A percentile compares a stretch with the other conserved stretches of the same genome.
Evolutionary conservation across 2,888 invertebrate species (phyloP).

Genomic region (Gymnoscelis rufifasciata): DNA sequence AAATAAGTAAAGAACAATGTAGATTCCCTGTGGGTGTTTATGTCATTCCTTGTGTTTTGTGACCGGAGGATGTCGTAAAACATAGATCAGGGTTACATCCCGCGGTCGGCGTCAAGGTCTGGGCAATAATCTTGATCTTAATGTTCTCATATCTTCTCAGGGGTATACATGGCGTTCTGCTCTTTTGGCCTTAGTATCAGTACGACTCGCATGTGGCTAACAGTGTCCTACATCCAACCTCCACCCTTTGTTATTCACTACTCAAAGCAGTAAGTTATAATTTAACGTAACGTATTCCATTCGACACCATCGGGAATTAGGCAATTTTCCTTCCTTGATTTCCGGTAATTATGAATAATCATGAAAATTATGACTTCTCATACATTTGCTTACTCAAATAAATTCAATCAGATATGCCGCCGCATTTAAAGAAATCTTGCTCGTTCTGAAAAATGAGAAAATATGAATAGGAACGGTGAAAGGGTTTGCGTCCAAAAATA

Average conservation of each 20-base stretch:
- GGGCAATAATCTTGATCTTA: slow-evolving; percentile 21
- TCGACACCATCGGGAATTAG: too few relatives aligned
- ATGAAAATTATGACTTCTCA: too few relatives aligned
- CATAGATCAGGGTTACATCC: slow-evolving; percentile 36
- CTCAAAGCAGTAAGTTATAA: too few relatives aligned
- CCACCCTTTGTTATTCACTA: too few relatives aligned
- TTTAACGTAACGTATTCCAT: too few relatives aligned
- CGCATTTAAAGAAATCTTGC: neutral
- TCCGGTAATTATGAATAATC: too few relatives aligned
- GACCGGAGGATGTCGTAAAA: slow-evolving; percentile 40
- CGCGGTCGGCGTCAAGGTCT: slow-evolving; percentile 33
- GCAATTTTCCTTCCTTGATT: too few relatives aligned
- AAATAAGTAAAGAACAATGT: slow-evolving; percentile 13
- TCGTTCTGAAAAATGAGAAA: slow-evolving; percentile 1
- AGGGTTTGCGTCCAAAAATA: slow-evolving; percentile 35
- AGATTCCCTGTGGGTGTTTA: slow-evolving; percentile 8
- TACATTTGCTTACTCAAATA: neutral
- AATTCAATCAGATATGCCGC: slow-evolving; percentile 2
- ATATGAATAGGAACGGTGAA: slow-evolving; percentile 27
- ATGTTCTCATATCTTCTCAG: slow-evolving; percentile 6
- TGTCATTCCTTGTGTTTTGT: slow-evolving; percentile 21
- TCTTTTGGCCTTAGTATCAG: slow-evolving; percentile 2
- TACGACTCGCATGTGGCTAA: neutral
- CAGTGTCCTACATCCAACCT: neutral
- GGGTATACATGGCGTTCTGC: slow-evolving; percentile 1